Evolutionary conservation across 2,113 vertebrate genomes (phyloP).

Genomic region (Platysteira castanea): DNA sequence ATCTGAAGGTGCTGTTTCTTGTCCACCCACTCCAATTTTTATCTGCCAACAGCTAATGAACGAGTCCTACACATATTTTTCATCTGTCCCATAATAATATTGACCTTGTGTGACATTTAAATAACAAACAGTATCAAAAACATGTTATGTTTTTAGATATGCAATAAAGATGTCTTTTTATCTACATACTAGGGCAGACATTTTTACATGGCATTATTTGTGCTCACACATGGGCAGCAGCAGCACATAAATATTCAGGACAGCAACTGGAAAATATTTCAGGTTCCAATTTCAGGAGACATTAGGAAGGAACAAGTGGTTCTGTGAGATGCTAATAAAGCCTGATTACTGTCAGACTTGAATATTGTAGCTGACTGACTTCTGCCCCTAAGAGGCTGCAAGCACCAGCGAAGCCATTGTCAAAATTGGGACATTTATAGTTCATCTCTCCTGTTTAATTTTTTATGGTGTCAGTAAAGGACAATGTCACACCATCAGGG

Average conservation of each 20-base stretch:
- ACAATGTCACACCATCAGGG: not conserved
- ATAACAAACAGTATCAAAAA: not conserved
- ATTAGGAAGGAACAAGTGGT: not conserved
- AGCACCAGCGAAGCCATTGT: not conserved
- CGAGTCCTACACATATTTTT: not conserved
- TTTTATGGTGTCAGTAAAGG: not conserved
- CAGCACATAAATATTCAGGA: not conserved
- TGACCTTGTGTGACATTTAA: not conserved
- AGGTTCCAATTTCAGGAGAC: not conserved
- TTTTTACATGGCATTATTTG: not conserved
- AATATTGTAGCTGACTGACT: not conserved
- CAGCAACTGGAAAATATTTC: not conserved
- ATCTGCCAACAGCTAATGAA: not conserved
- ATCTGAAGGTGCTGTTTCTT: slow-evolving; percentile 29
- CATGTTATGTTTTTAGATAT: not conserved
- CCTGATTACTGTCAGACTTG: not conserved
- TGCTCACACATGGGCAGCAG: not conserved
- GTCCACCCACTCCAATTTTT: slow-evolving; percentile 8
- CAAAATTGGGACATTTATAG: not conserved
- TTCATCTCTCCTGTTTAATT: not conserved
- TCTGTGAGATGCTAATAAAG: not conserved
- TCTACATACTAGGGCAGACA: not conserved
- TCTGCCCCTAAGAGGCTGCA: not conserved
- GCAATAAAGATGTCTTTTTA: not conserved
- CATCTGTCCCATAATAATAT: not conserved